Conservation (phyloP, 2,113 vertebrate species). For the Scopus umbretta region DNA sequence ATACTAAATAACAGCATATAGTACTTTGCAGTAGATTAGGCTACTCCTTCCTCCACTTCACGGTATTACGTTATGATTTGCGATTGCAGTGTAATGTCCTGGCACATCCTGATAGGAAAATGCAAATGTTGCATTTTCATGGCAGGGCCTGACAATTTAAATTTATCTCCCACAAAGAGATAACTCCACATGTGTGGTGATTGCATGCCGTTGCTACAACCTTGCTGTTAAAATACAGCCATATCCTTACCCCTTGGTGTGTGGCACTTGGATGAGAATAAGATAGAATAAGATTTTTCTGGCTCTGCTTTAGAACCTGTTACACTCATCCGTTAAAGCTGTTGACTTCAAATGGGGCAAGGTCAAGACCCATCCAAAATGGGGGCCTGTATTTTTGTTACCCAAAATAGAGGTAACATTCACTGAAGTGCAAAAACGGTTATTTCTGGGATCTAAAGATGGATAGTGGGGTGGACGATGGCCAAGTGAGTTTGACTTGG, state of each 20-base stretch:
- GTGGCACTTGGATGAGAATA: not conserved
- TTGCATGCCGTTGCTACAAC: not conserved
- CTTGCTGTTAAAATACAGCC: not conserved
- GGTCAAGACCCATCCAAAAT: not conserved
- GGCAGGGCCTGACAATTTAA: not conserved
- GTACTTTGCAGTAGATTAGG: not conserved
- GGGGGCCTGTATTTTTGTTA: not conserved
- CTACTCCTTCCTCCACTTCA: not conserved
- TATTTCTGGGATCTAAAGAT: not conserved
- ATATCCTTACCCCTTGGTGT: not conserved
- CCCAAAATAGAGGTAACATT: not conserved
- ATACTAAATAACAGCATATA: not conserved
- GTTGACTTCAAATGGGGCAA: not conserved
- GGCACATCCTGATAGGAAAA: conserved; percentile 12
- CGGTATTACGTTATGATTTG: not conserved
- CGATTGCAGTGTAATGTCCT: not conserved
- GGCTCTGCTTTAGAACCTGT: not conserved
- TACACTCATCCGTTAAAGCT: not conserved
- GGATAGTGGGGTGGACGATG: too few relatives aligned
- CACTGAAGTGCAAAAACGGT: not conserved
- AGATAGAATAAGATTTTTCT: not conserved
- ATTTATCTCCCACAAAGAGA: not conserved
- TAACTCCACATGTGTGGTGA: not conserved
- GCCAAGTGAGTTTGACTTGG: not conserved
- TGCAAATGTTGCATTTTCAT: not conserved